Percentiles rank a stretch among this genome's conserved stretches.
phyloP scores from a whole-genome alignment of 2,888 invertebrate species.

The Galerucella pusilla region DNA sequence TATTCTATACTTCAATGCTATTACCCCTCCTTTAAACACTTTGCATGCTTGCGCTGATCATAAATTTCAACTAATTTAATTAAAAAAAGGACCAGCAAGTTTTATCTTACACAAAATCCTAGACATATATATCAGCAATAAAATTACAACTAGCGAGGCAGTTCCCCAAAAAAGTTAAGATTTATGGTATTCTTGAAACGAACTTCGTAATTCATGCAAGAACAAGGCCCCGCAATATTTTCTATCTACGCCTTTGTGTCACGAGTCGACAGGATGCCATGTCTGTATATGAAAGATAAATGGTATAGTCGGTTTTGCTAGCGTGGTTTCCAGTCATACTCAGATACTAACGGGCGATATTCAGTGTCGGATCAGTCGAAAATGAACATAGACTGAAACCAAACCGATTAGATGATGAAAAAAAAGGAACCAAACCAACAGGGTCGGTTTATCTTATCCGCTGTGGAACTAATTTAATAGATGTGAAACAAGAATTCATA shows the following conservation, averaged over 20 bases:
- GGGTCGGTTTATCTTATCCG: constrained; percentile 1
- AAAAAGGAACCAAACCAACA: not conserved
- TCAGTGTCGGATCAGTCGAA: constrained; percentile 23
- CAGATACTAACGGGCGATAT: constrained; percentile 21
- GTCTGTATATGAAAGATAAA: constrained; percentile 51
- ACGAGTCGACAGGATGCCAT: constrained; percentile 49
- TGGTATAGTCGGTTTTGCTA: constrained; percentile 49
- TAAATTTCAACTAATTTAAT: constrained; percentile 1
- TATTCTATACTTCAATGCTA: not conserved
- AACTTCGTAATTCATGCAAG: constrained; percentile 16
- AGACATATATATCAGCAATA: constrained; percentile 3
- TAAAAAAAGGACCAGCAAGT: constrained; percentile 1
- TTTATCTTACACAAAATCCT: constrained; percentile 9
- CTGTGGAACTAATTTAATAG: not conserved
- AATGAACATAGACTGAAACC: constrained; percentile 16
- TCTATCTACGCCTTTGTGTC: constrained; percentile 30
- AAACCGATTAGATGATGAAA: constrained; percentile 10
- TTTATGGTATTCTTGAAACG: constrained; percentile 1
- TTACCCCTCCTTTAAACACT: not conserved
- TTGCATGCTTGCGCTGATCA: not conserved
- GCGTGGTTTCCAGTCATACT: constrained; percentile 37
- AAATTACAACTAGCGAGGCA: constrained; percentile 1
- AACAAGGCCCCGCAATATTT: constrained; percentile 12
- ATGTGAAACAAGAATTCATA: not conserved
- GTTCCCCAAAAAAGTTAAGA: constrained; percentile 6